Conservation (phyloP, 2,113 vertebrate species). For the Mus musculus region GRCm39 chr9:105129001-105129500, state of each 20-base stretch:
- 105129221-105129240: not conserved
- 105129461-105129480: not conserved
- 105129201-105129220: not conserved
- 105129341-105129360: not conserved
- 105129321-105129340: not conserved
- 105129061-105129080: not conserved
- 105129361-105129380: not conserved
- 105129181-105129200: not conserved
- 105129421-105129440: not conserved
- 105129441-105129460: not conserved
- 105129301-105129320: not conserved
- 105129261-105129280: not conserved
- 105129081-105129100: not conserved
- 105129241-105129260: not conserved
- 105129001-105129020: not conserved
- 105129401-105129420: not conserved
- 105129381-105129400: not conserved
- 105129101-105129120: too few relatives aligned
- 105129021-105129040: not conserved
- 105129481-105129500: not conserved
- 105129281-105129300: not conserved
- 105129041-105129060: not conserved
- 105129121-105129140: not conserved
- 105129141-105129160: not conserved
- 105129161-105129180: not conserved